Evolutionary conservation across 2,888 invertebrate species (phyloP).

Genomic region (Pinctada fucata): DNA sequence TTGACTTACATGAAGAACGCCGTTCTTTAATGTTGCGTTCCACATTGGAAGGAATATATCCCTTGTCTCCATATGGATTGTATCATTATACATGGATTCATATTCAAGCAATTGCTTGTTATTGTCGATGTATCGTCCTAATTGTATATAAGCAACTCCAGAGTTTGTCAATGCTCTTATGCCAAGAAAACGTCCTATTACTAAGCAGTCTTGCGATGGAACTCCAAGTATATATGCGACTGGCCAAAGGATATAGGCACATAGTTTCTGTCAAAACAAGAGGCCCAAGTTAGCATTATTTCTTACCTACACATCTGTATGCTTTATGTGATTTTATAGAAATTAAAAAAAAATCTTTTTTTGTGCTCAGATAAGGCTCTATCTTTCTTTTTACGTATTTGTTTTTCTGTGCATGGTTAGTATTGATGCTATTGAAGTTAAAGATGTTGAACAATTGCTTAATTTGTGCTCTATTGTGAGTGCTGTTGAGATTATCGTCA

Average conservation of each 20-base stretch:
- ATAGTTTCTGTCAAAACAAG: not conserved
- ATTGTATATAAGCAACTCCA: constrained; percentile 27
- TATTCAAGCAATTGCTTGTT: constrained; percentile 39
- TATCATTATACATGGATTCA: constrained; percentile 34
- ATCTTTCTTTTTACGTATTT: no score
- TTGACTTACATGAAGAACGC: constrained; percentile 47
- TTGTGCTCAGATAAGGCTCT: no score
- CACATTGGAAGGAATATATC: constrained; percentile 48
- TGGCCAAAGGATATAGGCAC: constrained; percentile 12
- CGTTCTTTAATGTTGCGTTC: constrained; percentile 51
- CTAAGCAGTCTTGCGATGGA: constrained; percentile 82
- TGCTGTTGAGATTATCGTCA: no score
- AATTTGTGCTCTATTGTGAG: no score
- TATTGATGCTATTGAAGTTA: no score
- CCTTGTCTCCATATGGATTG: constrained; percentile 39
- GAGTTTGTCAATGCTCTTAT: constrained; percentile 72
- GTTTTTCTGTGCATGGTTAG: no score
- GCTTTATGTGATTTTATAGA: not conserved
- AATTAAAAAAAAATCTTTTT: constrained; percentile 14
- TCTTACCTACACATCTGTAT: no score
- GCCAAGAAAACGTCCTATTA: constrained; percentile 89
- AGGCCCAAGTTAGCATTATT: no score
- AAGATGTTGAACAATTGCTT: no score
- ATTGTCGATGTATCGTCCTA: constrained; percentile 43
- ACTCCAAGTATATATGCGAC: constrained; percentile 88